Evolutionary conservation across 2,797 vertebrate species (phyloP), one percentile per base, ranked within the genome.

Genomic region (Ataeniobius toweri): DNA sequence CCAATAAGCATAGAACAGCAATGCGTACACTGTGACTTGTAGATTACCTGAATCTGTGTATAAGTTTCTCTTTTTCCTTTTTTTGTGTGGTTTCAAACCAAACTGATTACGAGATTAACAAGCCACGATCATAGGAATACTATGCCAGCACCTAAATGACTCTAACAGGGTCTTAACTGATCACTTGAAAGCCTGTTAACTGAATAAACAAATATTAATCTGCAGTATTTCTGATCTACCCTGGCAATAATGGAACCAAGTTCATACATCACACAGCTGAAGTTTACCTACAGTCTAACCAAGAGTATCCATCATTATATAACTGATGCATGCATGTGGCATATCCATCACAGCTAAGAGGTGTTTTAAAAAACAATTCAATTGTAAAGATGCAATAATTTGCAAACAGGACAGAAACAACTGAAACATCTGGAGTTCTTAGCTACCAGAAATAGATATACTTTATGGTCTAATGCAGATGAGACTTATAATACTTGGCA

Each of bases 361-460:
- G 22, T 24, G 1, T 67, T 22, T 39, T 67, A 41, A 41, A 31
- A 20, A 41, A 41, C 36, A 2, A 22, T 41, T 67, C 24, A 10
- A 39, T 41, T 24, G 13, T 20, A 67, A 13, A 41, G 20, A 41
- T 13, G 63, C 36, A 41, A 41, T 10, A 3, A n/a, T 44, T 44
- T 44, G 13, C 10, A 48, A 46, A 63, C 9, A 28, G 28, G 44
- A 6, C 56, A 31, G 10, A 24, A 48, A 31, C 22, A 63, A 14
- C 58, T 41, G 4, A 36, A 55, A 46, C 36, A 74, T 0, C 13
- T 24, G 0, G 31, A 44, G 39, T 13, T 68, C 67, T 46, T 44
- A 36, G 16, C 41, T 31, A 69, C 63, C 26, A 73, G 73, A 78
- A 71, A 80, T 6, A 68, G 12, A 76, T 44, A 77, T 44, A 51